Evolutionary conservation across 2,113 vertebrate genomes (phyloP).

Genomic region (Montifringilla adamsi): DNA sequence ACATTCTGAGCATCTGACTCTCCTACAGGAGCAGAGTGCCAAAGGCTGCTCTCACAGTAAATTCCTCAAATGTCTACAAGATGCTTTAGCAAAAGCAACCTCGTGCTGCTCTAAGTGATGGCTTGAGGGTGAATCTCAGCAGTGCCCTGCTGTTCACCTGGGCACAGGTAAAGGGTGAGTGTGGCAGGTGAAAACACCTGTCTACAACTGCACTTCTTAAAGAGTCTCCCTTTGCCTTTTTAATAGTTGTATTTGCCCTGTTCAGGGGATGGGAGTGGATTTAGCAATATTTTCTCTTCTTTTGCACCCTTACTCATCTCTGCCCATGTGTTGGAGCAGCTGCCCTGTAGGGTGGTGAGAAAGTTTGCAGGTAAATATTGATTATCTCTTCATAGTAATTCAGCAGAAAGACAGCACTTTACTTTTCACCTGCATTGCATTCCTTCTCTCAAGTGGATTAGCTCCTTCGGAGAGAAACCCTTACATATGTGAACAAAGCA

Average conservation of each 20-base stretch:
- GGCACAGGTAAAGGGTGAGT: not conserved
- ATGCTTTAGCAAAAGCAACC: not conserved
- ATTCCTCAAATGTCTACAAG: not conserved
- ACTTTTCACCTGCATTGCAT: not conserved
- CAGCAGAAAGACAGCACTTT: not conserved
- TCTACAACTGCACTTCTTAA: not conserved
- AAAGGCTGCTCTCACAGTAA: not conserved
- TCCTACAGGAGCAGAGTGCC: not conserved
- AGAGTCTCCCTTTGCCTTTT: not conserved
- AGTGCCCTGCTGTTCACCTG: not conserved
- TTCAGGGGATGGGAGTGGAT: not conserved
- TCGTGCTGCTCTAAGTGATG: not conserved
- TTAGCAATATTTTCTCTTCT: not conserved
- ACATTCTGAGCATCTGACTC: not conserved
- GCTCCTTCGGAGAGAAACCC: not conserved
- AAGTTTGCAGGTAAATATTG: slow-evolving; percentile 17
- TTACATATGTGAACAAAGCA: not conserved
- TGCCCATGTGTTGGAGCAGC: not conserved
- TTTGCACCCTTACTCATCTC: not conserved
- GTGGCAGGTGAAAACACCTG: not conserved
- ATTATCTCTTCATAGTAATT: not conserved
- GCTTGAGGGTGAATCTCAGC: not conserved
- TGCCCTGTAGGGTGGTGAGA: not conserved
- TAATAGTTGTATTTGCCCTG: not conserved
- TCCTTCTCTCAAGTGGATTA: not conserved